phyloP scores from a whole-genome alignment of 1,140 invertebrate genomes.

The Scaptodrosophila lebanonensis region DNA sequence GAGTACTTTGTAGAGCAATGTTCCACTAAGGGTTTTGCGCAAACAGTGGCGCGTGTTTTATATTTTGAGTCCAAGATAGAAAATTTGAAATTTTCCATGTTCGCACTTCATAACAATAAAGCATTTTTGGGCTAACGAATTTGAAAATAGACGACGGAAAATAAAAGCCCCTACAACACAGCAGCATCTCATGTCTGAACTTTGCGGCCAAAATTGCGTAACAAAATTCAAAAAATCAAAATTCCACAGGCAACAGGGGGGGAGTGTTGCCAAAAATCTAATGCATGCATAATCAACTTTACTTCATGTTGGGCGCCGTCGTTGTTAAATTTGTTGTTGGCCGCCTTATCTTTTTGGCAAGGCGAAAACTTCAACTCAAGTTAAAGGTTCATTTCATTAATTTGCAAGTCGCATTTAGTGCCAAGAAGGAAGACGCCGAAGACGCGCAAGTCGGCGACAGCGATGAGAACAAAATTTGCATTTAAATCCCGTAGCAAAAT shows the following conservation, averaged over 20 bases:
- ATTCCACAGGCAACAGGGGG: slow-evolving; percentile 12
- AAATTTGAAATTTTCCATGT: slow-evolving; percentile 70
- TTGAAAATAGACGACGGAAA: slow-evolving; percentile 39
- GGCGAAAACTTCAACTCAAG: slow-evolving; percentile 72
- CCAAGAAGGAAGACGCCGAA: no score
- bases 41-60: no score
- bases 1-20: no score
- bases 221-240: slow-evolving; percentile 74
- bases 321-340: slow-evolving; percentile 41
- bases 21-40: no score
- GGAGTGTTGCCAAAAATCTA: slow-evolving; percentile 70
- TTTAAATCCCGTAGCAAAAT: slow-evolving; percentile 69
- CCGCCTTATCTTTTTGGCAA: slow-evolving; percentile 63
- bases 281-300: slow-evolving; percentile 76
- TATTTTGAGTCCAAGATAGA: no score
- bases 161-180: slow-evolving; percentile 37
- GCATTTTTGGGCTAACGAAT: slow-evolving; percentile 64
- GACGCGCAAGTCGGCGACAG: slow-evolving; percentile 60
- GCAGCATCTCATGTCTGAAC: slow-evolving; percentile 65
- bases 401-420: slow-evolving; percentile 75
- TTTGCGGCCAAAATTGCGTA: slow-evolving; percentile 67
- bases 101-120: slow-evolving; percentile 73
- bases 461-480: no score
- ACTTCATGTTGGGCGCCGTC: slow-evolving; percentile 68
- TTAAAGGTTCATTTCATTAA: slow-evolving; percentile 76